Conservation (phyloP, 1,140 invertebrate species). For the Gryllus bimaculatus region DNA sequence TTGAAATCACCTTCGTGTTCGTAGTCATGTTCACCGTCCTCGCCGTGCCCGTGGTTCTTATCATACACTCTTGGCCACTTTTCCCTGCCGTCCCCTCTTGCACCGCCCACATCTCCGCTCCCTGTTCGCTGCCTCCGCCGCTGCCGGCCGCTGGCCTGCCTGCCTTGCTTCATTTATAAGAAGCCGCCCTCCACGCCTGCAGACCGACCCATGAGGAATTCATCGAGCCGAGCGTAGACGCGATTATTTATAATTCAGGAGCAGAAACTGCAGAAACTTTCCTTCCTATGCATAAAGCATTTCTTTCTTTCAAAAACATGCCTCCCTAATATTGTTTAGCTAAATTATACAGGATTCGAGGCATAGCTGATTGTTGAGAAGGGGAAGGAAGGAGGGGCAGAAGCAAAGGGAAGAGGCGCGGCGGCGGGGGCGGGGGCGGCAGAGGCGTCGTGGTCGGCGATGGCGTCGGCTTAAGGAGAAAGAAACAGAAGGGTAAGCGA, state of each 20-base stretch:
- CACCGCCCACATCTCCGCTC: neutral
- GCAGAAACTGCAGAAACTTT: neutral
- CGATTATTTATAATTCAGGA: neutral
- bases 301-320: neutral
- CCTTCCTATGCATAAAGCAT: neutral
- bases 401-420: too few relatives aligned
- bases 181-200: neutral
- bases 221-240: neutral
- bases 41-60: too few relatives aligned
- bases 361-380: slow-evolving; percentile 1
- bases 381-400: neutral
- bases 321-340: neutral
- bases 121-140: neutral
- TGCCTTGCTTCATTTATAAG: neutral
- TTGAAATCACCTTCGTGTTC: too few relatives aligned
- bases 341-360: neutral
- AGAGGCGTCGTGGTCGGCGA: neutral
- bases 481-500: neutral
- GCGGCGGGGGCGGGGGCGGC: too few relatives aligned
- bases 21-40: too few relatives aligned
- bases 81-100: neutral
- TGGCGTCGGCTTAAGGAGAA: neutral
- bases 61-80: too few relatives aligned
- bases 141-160: neutral
- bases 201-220: neutral